Percentiles rank a stretch among this genome's conserved stretches.
Conservation (phyloP, 2,113 vertebrate genomes). For the Ovis aries region DNA sequence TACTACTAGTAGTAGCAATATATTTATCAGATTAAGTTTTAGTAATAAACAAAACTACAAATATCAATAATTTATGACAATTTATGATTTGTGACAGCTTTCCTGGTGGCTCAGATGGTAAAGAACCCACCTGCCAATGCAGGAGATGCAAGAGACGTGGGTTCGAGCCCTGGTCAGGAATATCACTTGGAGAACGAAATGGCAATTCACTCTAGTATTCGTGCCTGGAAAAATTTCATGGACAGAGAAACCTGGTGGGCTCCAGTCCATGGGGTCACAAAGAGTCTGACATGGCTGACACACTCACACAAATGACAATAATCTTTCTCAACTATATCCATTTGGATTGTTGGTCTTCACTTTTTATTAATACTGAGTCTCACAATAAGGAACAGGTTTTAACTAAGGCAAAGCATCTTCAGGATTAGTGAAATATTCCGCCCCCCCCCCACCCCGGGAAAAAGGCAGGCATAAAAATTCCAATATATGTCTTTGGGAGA, state of each 20-base stretch:
- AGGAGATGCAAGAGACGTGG: background rate
- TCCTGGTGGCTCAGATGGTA: background rate
- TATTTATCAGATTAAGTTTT: background rate
- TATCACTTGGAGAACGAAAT: background rate
- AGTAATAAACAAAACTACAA: background rate
- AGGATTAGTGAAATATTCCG: background rate
- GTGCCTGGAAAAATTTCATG: background rate
- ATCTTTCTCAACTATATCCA: background rate
- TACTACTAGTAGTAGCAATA: background rate
- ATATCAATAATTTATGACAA: background rate
- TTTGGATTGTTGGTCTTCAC: background rate
- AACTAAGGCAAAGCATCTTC: background rate
- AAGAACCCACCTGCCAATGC: background rate
- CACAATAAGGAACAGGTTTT: background rate
- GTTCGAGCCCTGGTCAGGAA: background rate
- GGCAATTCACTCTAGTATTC: background rate
- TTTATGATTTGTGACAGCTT: background rate
- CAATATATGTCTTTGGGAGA: background rate
- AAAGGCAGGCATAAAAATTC: background rate
- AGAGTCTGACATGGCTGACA: background rate
- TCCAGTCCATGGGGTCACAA: background rate
- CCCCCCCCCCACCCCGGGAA: rapidly evolving
- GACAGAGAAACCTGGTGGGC: background rate
- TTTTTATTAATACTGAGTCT: background rate
- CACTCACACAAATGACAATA: background rate